Percentiles rank a stretch among this genome's conserved stretches.
Evolutionary conservation across 1,140 invertebrate species (phyloP).

Genomic region (Antheraea mylitta): DNA sequence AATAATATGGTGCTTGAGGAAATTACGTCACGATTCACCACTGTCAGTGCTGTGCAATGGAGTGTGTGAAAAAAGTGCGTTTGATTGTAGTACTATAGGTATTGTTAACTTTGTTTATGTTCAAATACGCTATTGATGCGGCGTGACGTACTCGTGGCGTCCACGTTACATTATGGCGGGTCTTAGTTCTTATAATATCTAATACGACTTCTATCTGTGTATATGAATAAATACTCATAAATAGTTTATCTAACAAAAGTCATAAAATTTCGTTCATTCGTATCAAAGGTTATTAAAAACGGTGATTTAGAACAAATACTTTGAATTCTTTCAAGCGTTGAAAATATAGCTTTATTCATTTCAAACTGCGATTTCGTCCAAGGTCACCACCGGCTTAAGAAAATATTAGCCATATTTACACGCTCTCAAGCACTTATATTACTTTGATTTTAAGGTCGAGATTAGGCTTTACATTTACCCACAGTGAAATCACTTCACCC

Average conservation of each 20-base stretch:
- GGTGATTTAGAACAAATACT: constrained; percentile 32
- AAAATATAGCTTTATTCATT: constrained; percentile 53
- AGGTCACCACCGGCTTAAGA: constrained; percentile 58
- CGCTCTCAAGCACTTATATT: constrained; percentile 20
- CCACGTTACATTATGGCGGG: constrained; percentile 68
- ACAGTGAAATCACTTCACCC: not conserved
- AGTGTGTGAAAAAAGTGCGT: constrained; percentile 36
- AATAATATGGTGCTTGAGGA: constrained; percentile 62
- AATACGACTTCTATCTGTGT: not conserved
- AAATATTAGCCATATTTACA: constrained; percentile 46
- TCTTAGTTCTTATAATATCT: constrained; percentile 9
- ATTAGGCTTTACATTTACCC: constrained; percentile 3
- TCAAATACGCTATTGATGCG: constrained; percentile 20
- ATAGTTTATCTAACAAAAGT: not conserved
- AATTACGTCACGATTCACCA: constrained; percentile 51
- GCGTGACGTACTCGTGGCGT: constrained; percentile 70
- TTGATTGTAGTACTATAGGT: constrained; percentile 15
- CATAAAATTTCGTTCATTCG: not conserved
- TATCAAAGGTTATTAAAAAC: not conserved
- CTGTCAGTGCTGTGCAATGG: constrained; percentile 39
- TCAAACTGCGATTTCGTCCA: constrained; percentile 56
- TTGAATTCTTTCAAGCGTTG: constrained; percentile 31
- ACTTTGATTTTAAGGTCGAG: constrained; percentile 30
- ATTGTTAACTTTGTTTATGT: not conserved
- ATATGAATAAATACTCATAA: not conserved